A percentile compares a stretch with the other conserved stretches of the same genome.
Evolutionary conservation across 2,888 invertebrate genomes (phyloP).

Genomic region (Drosophila anomelani): DNA sequence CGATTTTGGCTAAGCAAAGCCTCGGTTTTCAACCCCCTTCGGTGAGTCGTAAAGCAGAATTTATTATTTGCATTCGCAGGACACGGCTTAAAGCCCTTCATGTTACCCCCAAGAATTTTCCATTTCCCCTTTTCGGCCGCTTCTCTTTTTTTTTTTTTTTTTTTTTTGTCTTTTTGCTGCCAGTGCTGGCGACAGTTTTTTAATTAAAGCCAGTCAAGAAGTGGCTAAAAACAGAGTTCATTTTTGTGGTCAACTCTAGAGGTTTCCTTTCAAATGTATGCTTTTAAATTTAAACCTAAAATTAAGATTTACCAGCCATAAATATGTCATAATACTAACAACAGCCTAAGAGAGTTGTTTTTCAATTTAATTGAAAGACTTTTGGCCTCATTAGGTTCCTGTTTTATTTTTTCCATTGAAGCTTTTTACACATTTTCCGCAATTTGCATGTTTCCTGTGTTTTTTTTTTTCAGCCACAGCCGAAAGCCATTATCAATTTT

Average conservation of each 20-base stretch:
- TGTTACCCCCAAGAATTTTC: conserved; percentile 1
- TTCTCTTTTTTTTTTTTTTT: neutral
- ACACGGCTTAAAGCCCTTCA: conserved; percentile 13
- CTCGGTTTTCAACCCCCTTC: conserved; percentile 8
- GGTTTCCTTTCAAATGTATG: neutral
- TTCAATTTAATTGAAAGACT: conserved; percentile 41
- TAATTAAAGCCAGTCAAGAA: conserved; percentile 22
- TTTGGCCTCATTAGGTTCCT: conserved; percentile 40
- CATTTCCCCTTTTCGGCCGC: conserved; percentile 1
- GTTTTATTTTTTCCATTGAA: conserved; percentile 4
- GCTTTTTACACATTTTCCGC: conserved; percentile 30
- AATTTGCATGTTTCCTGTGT: conserved; percentile 59
- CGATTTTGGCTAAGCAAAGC: conserved; percentile 9
- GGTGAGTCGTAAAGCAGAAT: conserved; percentile 66
- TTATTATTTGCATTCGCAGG: conserved; percentile 66
- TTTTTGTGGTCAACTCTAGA: neutral
- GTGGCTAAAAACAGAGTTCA: neutral
- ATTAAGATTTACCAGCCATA: neutral
- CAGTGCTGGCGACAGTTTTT: conserved; percentile 26
- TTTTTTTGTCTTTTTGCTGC: neutral
- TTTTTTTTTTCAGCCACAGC: conserved; percentile 28
- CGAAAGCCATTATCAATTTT: conserved; percentile 68
- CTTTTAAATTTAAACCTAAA: neutral
- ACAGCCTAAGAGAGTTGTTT: neutral
- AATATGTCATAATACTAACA: neutral